Evolutionary conservation across 2,797 vertebrate species (phyloP).

Genomic region (Paedocypris micromegethes): DNA sequence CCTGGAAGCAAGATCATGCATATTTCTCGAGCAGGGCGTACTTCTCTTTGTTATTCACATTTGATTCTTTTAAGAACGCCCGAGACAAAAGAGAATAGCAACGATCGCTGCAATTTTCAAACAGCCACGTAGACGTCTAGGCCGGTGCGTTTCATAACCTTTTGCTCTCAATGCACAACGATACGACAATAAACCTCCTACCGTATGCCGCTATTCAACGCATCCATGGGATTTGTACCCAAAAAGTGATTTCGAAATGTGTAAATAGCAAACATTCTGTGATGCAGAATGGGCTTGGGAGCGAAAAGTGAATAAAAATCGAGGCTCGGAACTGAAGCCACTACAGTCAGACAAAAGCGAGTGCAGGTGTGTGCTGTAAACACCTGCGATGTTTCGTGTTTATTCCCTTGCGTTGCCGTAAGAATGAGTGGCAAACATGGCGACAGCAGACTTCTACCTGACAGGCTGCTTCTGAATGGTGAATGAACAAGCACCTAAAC

Average conservation of each 20-base stretch:
- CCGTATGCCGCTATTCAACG: slow-evolving; percentile 15
- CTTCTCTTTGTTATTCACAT: slow-evolving; percentile 50
- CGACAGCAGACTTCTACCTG: slow-evolving; percentile 31
- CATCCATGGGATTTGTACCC: slow-evolving; percentile 26
- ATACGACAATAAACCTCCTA: slow-evolving; percentile 22
- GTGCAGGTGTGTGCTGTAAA: slow-evolving; percentile 37
- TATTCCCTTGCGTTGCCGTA: slow-evolving; percentile 32
- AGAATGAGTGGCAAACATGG: slow-evolving; percentile 31
- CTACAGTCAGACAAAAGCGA: slow-evolving; percentile 20
- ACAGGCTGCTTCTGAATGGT: slow-evolving; percentile 49
- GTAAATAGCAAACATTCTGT: background rate
- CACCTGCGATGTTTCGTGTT: slow-evolving; percentile 39
- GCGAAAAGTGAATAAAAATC: background rate
- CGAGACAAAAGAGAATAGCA: slow-evolving; percentile 29
- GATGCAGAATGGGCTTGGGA: slow-evolving; percentile 3
- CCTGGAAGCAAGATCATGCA: slow-evolving; percentile 68
- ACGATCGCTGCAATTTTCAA: slow-evolving; percentile 60
- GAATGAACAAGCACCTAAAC: slow-evolving; percentile 55
- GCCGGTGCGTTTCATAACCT: slow-evolving; percentile 52
- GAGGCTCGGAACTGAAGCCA: background rate
- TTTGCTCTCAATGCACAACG: slow-evolving; percentile 6
- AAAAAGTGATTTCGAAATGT: slow-evolving; percentile 9
- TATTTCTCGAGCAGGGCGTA: slow-evolving; percentile 56
- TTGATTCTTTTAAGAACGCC: slow-evolving; percentile 40
- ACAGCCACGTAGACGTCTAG: slow-evolving; percentile 67